Evolutionary conservation across 1,140 invertebrate genomes (phyloP).

Genomic region (Dendrolimus punctatus): DNA sequence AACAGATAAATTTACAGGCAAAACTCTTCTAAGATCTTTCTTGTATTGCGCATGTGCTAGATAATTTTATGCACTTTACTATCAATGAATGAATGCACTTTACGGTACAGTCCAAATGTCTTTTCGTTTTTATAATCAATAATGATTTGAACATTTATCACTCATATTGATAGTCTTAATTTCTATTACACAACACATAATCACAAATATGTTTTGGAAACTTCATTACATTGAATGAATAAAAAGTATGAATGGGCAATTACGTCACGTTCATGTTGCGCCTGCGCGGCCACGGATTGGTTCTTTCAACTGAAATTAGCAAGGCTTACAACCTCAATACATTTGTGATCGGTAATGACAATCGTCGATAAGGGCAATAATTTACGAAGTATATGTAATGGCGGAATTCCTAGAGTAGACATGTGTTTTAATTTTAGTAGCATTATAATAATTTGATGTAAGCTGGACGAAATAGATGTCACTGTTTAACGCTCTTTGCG

Average conservation of each 20-base stretch:
- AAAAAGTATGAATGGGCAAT: constrained; percentile 70
- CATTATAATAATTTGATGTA: too few relatives aligned
- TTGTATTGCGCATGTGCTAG: constrained; percentile 62
- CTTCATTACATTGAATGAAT: constrained; percentile 54
- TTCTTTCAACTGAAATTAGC: constrained; percentile 3
- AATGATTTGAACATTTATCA: constrained; percentile 12
- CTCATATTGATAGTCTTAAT: constrained; percentile 3
- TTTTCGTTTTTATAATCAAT: constrained; percentile 6
- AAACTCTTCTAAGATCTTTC: background rate
- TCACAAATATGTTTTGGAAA: constrained; percentile 50
- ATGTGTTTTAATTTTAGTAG: too few relatives aligned
- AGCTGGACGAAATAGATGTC: too few relatives aligned
- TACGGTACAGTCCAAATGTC: constrained; percentile 9
- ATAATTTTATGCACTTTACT: constrained; percentile 52
- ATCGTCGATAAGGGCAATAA: too few relatives aligned
- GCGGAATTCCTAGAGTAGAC: too few relatives aligned
- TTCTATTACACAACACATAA: constrained; percentile 29
- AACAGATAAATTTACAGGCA: constrained; percentile 25
- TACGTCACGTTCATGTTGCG: constrained; percentile 68
- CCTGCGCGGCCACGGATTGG: constrained; percentile 44
- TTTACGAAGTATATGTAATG: too few relatives aligned
- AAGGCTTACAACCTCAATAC: too few relatives aligned
- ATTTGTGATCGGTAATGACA: too few relatives aligned
- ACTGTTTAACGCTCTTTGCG: too few relatives aligned
- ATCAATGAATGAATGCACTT: constrained; percentile 31